Evolutionary conservation across 64 coral and sea anemone genomes (phyloP), one percentile per base, ranked within the genome.

Genomic region (Pocillopora verrucosa): DNA sequence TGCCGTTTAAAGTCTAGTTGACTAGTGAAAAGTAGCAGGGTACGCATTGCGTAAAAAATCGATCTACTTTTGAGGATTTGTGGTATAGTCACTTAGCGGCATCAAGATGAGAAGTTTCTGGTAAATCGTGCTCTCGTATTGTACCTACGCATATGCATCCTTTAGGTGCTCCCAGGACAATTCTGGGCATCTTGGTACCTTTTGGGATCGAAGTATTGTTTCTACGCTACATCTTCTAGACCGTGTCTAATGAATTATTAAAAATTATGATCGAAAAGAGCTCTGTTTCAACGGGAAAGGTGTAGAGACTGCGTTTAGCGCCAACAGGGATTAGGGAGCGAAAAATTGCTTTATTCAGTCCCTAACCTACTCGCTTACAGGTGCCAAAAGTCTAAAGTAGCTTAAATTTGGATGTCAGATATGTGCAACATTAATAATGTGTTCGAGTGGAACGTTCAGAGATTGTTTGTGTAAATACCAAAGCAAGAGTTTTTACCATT

Each of bases 161-260:
- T 77, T 77, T 77, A 15, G 56, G 75, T n/a, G 16, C 3, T 77
- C 56, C 25, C 22, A 70, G 67, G 25, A 70, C 67, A 56, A 67
- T 85, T 20, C 1, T 37, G 56, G 36, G 37, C 63, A 45, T 25
- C 61, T 68, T 72, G 37, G 20, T 65, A 65, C 34, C 22, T 4
- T n/a, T 36, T 70, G 45, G 1, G 36, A 51, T 51, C 36, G 26
- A 60, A 26, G 35, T 67, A 85, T 65, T 85, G 82, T 72, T 72
- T 56, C n/a, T 56, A n/a, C 11, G 16, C 41, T 16, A 84, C n/a
- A 45, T 68, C 36, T 84, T 84, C 14, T 84, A 70, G 34, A 67
- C 80, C 80, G 34, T 85, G 36, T 72, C 37, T n/a, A 72, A 85
- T 72, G 36, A 85, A 72, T 85, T 85, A 68, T 85, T 72, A 45